A percentile compares a stretch with the other conserved stretches of the same genome.
Evolutionary conservation across 1,140 invertebrate genomes (phyloP).

Genomic region (Triops cancriformis): DNA sequence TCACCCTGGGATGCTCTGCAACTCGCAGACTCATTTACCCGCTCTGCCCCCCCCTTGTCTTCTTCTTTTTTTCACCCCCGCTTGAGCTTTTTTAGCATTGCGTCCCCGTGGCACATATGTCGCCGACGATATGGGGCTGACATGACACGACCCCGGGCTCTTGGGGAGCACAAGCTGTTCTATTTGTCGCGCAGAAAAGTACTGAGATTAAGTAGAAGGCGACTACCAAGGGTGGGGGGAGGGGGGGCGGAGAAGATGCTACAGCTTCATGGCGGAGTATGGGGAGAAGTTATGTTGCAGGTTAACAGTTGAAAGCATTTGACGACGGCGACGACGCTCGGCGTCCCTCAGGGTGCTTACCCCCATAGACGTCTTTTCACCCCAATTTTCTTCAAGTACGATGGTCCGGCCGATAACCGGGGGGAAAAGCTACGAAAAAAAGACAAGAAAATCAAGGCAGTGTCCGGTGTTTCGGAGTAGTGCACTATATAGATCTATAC

Average conservation of each 20-base stretch:
- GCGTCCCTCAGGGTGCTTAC: not conserved
- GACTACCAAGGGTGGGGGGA: not conserved
- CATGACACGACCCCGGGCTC: slow-evolving; percentile 1
- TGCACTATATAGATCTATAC: too few relatives aligned
- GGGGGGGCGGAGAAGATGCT: not conserved
- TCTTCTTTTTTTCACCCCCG: not conserved
- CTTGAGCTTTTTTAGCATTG: not conserved
- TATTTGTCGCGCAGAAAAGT: slow-evolving; percentile 6
- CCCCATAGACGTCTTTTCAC: not conserved
- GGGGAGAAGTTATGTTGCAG: not conserved
- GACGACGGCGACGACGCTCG: not conserved
- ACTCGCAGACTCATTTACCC: not conserved
- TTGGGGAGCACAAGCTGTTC: slow-evolving; percentile 7
- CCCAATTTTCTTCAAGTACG: not conserved
- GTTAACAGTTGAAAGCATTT: slow-evolving; percentile 2
- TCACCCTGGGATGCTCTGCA: not conserved
- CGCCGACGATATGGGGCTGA: not conserved
- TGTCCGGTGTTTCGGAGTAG: too few relatives aligned
- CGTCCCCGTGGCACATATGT: slow-evolving; percentile 7
- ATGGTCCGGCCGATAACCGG: not conserved
- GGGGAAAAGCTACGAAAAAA: not conserved
- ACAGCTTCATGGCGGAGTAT: not conserved
- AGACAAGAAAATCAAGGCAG: not conserved
- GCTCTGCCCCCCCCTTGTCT: not conserved
- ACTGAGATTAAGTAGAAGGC: not conserved